Evolutionary conservation across 2,113 vertebrate genomes (phyloP), one percentile per base, ranked within the genome.

Genomic region (Dinomys branickii): DNA sequence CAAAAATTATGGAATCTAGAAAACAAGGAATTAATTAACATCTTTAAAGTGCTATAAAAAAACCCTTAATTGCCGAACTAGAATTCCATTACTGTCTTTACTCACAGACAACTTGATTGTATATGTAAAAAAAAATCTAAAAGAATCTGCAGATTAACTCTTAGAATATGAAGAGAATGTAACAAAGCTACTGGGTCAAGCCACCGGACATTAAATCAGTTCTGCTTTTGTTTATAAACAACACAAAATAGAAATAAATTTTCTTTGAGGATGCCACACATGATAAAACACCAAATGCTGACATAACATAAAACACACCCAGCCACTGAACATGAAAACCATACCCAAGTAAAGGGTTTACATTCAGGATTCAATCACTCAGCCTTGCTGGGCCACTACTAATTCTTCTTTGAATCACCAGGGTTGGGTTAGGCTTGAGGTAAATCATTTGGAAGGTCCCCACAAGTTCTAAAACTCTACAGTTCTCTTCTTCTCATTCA

Each of bases 41-140:
- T 77, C 50, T 84, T 63, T 77, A 56, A 97, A 87, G 71, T 90
- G 52, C 59, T 90, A 26, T 30, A 88, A 83, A 90, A 80, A 86
- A 69, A 35, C 14, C 44, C 73, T 54, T 77, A 90, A 86, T 26
- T 87, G 77, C 41, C 82, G 81, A 90, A 50, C 75, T 73, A 80
- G 54, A 96, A 90, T 84, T 92, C 77, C 50, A 44, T 88, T 88
- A 94, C 63, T 89, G 78, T 47, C 77, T 83, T 94, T 82, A 38
- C 58, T 52, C 47, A 22, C 24, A 86, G 82, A 69, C 73, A 89
- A 65, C 84, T 30, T 73, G 61, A 78, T 28, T 52, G 24, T 61
- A 28, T 13, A 83, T 56, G 56, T 12, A 85, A 59, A 87, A 44
- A 20, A 69, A 71, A 87, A 33, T 58, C 41, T 54, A 47, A 78